These are phyloP conservation scores for Acanthoscelides obtectus DNA, from an alignment of 2,888 invertebrate species.

Conservation along the genomic window DNA sequence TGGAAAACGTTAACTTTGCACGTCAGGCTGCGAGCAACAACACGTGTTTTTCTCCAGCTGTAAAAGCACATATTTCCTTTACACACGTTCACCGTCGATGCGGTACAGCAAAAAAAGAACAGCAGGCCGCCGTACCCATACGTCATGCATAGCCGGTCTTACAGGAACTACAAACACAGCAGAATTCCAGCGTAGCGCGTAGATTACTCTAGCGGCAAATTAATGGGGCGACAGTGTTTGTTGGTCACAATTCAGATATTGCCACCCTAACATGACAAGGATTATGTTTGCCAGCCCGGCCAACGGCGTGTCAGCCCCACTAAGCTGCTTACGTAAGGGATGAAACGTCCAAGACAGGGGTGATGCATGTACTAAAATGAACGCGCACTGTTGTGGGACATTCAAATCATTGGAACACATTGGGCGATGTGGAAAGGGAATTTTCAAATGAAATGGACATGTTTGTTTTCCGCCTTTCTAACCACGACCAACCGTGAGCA, in stretches of 20 bases:
- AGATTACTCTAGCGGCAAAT: conserved; percentile 15
- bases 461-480: too few species aligned
- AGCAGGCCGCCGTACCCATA: background rate
- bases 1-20: too few species aligned
- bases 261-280: conserved; percentile 15
- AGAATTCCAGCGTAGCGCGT: conserved; percentile 1
- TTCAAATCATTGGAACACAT: too few species aligned
- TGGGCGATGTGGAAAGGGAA: too few species aligned
- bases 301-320: conserved; percentile 2
- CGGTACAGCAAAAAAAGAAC: background rate
- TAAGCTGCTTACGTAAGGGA: conserved; percentile 17
- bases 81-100: background rate
- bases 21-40: too few species aligned
- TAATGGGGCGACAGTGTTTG: conserved; percentile 15
- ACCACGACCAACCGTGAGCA: too few species aligned
- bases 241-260: conserved; percentile 14
- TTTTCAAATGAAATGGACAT: too few species aligned
- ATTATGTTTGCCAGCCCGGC: conserved; percentile 15
- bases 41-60: too few species aligned
- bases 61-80: background rate
- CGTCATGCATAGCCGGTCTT: background rate
- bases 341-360: conserved; percentile 15
- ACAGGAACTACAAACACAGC: background rate
- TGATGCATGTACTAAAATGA: conserved; percentile 8
- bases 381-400: background rate